These are phyloP conservation scores for Tetragnatha versicolor DNA, from an alignment of 1,140 invertebrate species.

Conservation along the genomic window DNA sequence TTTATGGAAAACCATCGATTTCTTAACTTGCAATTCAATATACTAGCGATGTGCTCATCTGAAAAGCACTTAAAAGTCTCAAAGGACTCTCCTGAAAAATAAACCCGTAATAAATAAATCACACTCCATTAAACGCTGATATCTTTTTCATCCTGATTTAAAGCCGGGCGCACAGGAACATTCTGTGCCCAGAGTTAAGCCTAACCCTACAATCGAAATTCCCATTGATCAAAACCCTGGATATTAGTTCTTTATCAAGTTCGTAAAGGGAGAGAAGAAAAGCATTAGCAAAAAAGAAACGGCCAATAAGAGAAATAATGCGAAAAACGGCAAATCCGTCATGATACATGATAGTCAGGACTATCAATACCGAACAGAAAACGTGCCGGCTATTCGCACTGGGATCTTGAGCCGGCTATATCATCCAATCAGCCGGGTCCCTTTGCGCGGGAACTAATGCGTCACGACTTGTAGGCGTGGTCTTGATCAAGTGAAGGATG, in stretches of 20 bases:
- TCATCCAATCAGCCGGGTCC: conserved; percentile 44
- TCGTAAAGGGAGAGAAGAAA: not conserved
- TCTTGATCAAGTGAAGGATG: conserved; percentile 42
- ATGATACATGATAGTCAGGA: conserved; percentile 39
- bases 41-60: too few relatives aligned
- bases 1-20: too few relatives aligned
- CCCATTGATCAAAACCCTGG: conserved; percentile 9
- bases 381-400: conserved; percentile 37
- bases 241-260: conserved; percentile 16
- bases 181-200: not conserved
- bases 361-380: conserved; percentile 29
- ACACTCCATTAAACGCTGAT: too few relatives aligned
- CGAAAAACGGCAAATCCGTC: conserved; percentile 25
- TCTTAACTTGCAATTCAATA: too few relatives aligned
- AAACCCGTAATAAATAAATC: too few relatives aligned
- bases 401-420: conserved; percentile 3
- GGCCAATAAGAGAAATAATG: not conserved
- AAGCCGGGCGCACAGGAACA: too few relatives aligned
- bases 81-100: too few relatives aligned
- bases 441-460: conserved; percentile 42
- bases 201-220: conserved; percentile 14
- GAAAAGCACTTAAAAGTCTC: too few relatives aligned
- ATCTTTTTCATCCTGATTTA: too few relatives aligned
- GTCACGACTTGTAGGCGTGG: conserved; percentile 42
- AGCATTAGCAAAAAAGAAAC: too few relatives aligned